These are phyloP conservation scores for Chionomys nivalis DNA, from an alignment of 2,113 vertebrate species.

Conservation along the genomic window DNA sequence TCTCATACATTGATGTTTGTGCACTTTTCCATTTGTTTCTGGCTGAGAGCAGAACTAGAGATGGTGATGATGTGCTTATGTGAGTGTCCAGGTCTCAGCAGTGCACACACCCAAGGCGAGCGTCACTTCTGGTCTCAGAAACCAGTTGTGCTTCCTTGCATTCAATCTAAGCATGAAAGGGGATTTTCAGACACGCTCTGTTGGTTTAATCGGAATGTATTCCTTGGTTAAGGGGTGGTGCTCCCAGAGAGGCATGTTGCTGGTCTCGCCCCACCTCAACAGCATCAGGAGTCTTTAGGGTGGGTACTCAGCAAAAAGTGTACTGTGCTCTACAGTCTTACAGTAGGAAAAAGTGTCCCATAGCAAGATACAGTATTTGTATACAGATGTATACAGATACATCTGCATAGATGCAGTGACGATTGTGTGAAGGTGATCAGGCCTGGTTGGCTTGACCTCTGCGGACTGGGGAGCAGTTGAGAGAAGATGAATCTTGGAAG, in stretches of 20 bases:
- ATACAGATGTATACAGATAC: too few species aligned
- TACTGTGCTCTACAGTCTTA: not conserved
- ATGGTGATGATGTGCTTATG: fast-evolving
- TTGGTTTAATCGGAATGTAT: not conserved
- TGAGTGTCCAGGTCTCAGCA: not conserved
- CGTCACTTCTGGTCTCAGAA: not conserved
- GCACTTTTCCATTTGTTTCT: not conserved
- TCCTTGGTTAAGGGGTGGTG: not conserved
- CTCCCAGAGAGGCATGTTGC: not conserved
- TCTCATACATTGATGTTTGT: not conserved
- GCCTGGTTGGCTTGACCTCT: not conserved
- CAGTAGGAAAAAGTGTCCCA: not conserved
- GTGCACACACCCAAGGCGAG: not conserved
- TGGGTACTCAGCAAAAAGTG: not conserved
- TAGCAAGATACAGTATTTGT: not conserved
- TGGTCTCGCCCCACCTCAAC: too few species aligned
- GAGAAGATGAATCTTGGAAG: not conserved
- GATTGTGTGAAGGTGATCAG: not conserved
- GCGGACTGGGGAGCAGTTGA: not conserved
- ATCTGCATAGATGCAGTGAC: not conserved
- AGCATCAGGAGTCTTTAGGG: not conserved
- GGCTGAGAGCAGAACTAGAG: too few species aligned
- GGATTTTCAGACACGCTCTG: not conserved
- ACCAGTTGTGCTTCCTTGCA: not conserved
- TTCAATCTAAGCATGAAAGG: not conserved